These are phyloP conservation scores for Arctopsyche grandis DNA, from an alignment of 1,140 invertebrate species.

Conservation along the genomic window DNA sequence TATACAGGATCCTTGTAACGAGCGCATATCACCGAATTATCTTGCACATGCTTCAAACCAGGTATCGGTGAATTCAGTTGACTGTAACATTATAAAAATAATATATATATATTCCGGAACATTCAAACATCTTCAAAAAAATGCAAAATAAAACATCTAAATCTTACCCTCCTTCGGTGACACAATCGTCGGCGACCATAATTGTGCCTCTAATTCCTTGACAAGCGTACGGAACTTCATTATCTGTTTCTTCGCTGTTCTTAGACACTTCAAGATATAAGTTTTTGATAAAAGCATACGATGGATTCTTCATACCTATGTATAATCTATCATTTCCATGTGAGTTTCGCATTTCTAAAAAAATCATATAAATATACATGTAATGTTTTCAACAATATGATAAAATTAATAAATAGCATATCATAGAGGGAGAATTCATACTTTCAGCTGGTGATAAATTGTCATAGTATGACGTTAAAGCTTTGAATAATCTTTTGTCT, in stretches of 20 bases:
- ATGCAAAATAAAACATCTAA: no score
- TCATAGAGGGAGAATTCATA: constrained; percentile 57
- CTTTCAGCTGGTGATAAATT: constrained; percentile 84
- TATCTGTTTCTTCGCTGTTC: constrained; percentile 58
- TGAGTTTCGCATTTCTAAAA: constrained; percentile 69
- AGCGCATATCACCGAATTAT: constrained; percentile 74
- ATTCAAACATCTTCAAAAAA: no score
- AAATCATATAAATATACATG: background rate
- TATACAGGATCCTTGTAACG: constrained; percentile 86
- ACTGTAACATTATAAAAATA: constrained; percentile 57
- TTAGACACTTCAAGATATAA: constrained; percentile 69
- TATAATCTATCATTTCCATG: constrained; percentile 85
- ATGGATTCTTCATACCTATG: constrained; percentile 74
- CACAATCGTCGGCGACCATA: constrained; percentile 74
- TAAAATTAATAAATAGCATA: background rate
- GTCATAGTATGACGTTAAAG: constrained; percentile 83
- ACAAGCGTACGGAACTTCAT: constrained; percentile 65
- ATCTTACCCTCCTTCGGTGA: constrained; percentile 73
- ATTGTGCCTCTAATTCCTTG: constrained; percentile 81
- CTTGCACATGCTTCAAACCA: constrained; percentile 69
- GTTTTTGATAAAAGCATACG: constrained; percentile 75
- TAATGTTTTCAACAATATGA: background rate
- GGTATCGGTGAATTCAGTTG: constrained; percentile 76
- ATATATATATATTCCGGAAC: background rate
- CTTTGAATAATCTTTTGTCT: constrained; percentile 89